Evolutionary conservation across 2,888 invertebrate genomes (phyloP), one percentile per base, ranked within the genome.

Genomic region (Pristionchus maxplancki): DNA sequence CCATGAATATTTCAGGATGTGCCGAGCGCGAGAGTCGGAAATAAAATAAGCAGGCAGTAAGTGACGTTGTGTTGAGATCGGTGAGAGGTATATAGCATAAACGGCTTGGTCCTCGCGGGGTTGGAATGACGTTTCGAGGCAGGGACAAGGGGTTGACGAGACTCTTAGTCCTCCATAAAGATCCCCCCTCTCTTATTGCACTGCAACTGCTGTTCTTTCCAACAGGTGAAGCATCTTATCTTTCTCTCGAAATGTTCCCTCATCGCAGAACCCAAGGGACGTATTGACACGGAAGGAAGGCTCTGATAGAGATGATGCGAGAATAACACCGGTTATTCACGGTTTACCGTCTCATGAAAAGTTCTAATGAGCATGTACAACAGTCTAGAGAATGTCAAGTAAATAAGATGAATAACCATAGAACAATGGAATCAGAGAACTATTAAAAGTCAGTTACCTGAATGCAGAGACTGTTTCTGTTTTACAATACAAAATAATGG

Each of bases 121-220:
- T 17, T 74, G 9, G 48, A 11, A 78, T 78, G 78, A 78, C 78
- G 78, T 78, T 40, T 78, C 44, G 74, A 20, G 67, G 9, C 37
- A 71, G 71, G 37, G 48, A 48, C 11, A 48, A 37, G 28, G 28
- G 78, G 78, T 78, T 28, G 78, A 11, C 11, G 44, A 28, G 78
- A 78, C 40, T 31, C 64, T 71, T 71, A 71, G 71, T 71, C 71
- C 71, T 20, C 71, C 71, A 71, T 71, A 71, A 71, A 71, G 71
- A 71, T 71, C 9, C 24, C 58, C 37, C 37, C 17, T 15, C 37
- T 17, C 71, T 71, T 34, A 20, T 71, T 34, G 71, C 64, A 64
- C 24, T 71, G 71, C 71, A 71, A 71, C 71, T 71, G 71, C 71
- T 71, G 71, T 71, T 71, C 67, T 31, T 50, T 50, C 28, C 71